phyloP scores from a whole-genome alignment of 2,797 vertebrate species.

The Chiloscyllium punctatum region DNA sequence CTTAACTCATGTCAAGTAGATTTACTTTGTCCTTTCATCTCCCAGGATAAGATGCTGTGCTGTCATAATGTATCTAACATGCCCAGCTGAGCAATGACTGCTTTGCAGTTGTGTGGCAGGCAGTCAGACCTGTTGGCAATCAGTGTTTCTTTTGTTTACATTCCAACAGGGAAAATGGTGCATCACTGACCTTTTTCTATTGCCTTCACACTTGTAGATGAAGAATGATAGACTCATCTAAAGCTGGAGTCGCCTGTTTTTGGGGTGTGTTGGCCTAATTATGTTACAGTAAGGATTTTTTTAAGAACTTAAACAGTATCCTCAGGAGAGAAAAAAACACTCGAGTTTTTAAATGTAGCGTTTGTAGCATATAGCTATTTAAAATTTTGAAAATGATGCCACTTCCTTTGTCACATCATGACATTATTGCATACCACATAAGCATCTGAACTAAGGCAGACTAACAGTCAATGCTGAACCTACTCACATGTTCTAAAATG shows the following conservation, averaged over 20 bases:
- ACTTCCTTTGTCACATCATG: background rate
- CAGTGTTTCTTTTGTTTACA: background rate
- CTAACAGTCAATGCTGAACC: background rate
- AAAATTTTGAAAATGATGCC: constrained; percentile 12
- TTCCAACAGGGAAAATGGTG: background rate
- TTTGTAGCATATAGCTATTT: background rate
- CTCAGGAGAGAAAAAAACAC: constrained; percentile 7
- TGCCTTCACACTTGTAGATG: background rate
- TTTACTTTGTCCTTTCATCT: constrained; percentile 27
- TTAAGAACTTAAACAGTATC: background rate
- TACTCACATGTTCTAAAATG: background rate
- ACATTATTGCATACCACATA: background rate
- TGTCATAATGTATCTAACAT: background rate
- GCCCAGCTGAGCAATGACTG: constrained; percentile 19
- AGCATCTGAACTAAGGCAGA: constrained; percentile 7
- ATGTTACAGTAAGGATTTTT: constrained; percentile 12
- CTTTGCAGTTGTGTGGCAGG: constrained; percentile 20
- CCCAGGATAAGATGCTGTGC: constrained; percentile 16
- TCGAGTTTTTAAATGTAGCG: background rate
- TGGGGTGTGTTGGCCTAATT: constrained; percentile 25
- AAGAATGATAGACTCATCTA: background rate
- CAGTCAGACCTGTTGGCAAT: constrained; percentile 3
- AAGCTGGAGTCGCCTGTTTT: constrained; percentile 28
- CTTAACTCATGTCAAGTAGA: constrained; percentile 3
- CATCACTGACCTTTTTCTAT: constrained; percentile 21